A percentile compares a stretch with the other conserved stretches of the same genome.
These are phyloP conservation scores for Zingel zingel DNA, from an alignment of 2,113 vertebrate species.

Conservation along the genomic window DNA sequence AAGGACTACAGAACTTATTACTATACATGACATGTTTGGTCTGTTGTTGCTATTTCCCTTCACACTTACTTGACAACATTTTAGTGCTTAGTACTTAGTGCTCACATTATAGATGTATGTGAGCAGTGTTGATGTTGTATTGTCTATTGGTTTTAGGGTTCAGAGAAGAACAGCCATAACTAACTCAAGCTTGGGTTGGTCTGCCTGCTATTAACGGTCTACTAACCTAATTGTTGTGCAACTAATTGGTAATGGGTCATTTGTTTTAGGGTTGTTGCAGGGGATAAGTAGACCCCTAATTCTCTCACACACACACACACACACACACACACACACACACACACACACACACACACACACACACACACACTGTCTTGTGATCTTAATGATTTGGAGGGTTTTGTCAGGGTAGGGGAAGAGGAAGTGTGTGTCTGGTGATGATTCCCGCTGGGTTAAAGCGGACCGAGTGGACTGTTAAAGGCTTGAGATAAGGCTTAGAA, in stretches of 20 bases:
- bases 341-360: slow-evolving; percentile 12
- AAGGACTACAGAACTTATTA: too few relatives aligned
- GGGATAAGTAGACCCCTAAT: slow-evolving; percentile 38
- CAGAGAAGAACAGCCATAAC: slow-evolving; percentile 1
- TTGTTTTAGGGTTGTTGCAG: slow-evolving; percentile 61
- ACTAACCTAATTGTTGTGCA: slow-evolving; percentile 69
- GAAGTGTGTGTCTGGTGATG: slow-evolving; percentile 72
- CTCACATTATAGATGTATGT: neutral
- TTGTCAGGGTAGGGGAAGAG: slow-evolving; percentile 46
- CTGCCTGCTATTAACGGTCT: slow-evolving; percentile 46
- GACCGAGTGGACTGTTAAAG: slow-evolving; percentile 64
- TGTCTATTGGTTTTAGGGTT: slow-evolving; percentile 3
- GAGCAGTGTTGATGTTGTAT: neutral
- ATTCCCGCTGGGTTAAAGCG: slow-evolving; percentile 66
- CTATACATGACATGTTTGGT: neutral
- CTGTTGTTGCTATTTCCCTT: neutral
- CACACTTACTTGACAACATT: neutral
- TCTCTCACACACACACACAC: slow-evolving; percentile 42
- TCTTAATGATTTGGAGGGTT: slow-evolving; percentile 54
- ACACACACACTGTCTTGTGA: slow-evolving; percentile 11
- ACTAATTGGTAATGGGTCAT: slow-evolving; percentile 64
- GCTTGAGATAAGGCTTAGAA: slow-evolving; percentile 66
- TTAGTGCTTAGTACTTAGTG: neutral
- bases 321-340: slow-evolving; percentile 25
- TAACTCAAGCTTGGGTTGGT: slow-evolving; percentile 34